phyloP scores from a whole-genome alignment of 2,888 invertebrate genomes.

The Eristalis arbustorum region DNA sequence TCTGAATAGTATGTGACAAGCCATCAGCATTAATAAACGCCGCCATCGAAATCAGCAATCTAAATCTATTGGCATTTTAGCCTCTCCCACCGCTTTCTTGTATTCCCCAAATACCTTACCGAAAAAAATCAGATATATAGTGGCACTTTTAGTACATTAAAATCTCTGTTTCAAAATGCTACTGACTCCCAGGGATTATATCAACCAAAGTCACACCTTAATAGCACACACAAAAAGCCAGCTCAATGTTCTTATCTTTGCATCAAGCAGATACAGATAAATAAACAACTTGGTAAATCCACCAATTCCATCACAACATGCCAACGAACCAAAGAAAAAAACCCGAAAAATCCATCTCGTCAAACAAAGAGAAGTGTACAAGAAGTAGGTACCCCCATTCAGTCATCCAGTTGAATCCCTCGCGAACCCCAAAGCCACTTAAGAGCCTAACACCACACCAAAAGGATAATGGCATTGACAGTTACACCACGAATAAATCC shows the following conservation, averaged over 20 bases:
- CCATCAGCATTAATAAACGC: not conserved
- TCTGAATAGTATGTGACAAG: not conserved
- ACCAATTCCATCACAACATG: conserved; percentile 40
- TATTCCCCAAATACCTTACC: not conserved
- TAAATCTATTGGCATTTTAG: not conserved
- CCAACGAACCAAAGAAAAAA: conserved; percentile 4
- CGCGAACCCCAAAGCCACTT: conserved; percentile 68
- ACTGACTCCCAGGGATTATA: conserved; percentile 9
- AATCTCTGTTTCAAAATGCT: not conserved
- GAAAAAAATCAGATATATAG: not conserved
- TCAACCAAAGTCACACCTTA: not conserved
- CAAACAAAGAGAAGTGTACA: conserved; percentile 65
- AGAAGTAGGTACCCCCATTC: conserved; percentile 39
- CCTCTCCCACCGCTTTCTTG: not conserved
- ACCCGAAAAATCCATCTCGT: conserved; percentile 60
- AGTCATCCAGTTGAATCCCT: conserved; percentile 59
- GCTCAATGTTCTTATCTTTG: not conserved
- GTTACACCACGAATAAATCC: conserved; percentile 71
- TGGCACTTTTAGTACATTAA: not conserved
- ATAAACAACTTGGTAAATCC: conserved; percentile 16
- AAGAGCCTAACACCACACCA: conserved; percentile 68
- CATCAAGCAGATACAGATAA: conserved; percentile 12
- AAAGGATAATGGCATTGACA: conserved; percentile 70
- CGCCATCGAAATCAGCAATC: not conserved
- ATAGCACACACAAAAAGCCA: not conserved